Evolutionary conservation across 2,797 vertebrate genomes (phyloP).

Genomic region (Rhyacichthys aspro): DNA sequence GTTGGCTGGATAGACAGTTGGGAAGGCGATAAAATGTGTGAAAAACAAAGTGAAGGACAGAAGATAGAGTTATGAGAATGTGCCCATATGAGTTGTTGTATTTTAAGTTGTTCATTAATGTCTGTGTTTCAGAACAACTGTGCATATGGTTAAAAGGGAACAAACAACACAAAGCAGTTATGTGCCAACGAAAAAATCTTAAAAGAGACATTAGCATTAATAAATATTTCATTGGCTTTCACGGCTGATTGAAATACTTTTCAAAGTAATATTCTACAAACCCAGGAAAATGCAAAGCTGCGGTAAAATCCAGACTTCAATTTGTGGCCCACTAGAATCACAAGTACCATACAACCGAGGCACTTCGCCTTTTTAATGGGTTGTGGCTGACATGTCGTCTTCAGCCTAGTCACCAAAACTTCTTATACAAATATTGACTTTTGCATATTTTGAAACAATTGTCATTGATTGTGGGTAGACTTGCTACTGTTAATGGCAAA

Average conservation of each 20-base stretch:
- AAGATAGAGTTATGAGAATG: constrained; percentile 43
- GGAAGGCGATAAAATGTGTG: too few relatives aligned
- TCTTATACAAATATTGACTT: too few relatives aligned
- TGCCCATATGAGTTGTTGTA: constrained; percentile 1
- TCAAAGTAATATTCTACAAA: constrained; percentile 7
- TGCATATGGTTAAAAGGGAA: background rate
- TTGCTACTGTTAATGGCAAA: too few relatives aligned
- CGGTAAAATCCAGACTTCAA: constrained; percentile 15
- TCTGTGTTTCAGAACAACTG: constrained; percentile 6
- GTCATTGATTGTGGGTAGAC: too few relatives aligned
- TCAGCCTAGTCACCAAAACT: too few relatives aligned
- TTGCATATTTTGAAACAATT: too few relatives aligned
- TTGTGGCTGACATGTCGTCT: too few relatives aligned
- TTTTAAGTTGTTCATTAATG: background rate
- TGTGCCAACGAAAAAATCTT: constrained; percentile 32
- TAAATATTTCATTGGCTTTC: constrained; percentile 55
- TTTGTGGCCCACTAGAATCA: constrained; percentile 16
- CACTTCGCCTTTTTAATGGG: too few relatives aligned
- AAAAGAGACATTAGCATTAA: constrained; percentile 55
- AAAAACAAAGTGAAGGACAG: constrained; percentile 3
- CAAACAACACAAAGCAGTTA: constrained; percentile 21
- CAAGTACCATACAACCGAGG: too few relatives aligned
- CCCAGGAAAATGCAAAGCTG: background rate
- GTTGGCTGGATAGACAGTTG: too few relatives aligned
- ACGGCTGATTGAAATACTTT: constrained; percentile 18